These are phyloP conservation scores for Epinotia ramella DNA, from an alignment of 2,888 invertebrate genomes.

Conservation along the genomic window DNA sequence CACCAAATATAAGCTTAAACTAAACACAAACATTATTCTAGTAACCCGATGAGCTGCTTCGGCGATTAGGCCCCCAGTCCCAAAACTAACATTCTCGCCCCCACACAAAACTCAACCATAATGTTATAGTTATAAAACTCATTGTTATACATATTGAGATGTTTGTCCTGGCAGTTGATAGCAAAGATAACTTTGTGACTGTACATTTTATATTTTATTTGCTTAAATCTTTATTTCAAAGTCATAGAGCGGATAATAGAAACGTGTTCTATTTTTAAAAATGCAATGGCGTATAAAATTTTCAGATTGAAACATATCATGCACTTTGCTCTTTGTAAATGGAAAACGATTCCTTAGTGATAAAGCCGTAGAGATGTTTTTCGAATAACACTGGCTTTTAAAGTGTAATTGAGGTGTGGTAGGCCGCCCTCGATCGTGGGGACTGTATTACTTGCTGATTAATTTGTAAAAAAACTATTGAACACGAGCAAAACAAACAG, in stretches of 20 bases:
- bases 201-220: background rate
- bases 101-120: conserved; percentile 31
- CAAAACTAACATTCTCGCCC: conserved; percentile 32
- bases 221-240: conserved; percentile 1
- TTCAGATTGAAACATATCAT: conserved; percentile 28
- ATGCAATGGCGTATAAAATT: conserved; percentile 1
- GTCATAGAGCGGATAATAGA: background rate
- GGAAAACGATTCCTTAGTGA: background rate
- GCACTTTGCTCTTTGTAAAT: conserved; percentile 2
- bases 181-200: conserved; percentile 15
- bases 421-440: conserved; percentile 38
- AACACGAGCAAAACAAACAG: conserved; percentile 44
- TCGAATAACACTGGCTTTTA: background rate
- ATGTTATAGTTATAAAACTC: background rate
- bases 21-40: conserved; percentile 84
- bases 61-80: conserved; percentile 71
- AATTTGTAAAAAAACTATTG: conserved; percentile 61
- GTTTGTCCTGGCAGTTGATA: conserved; percentile 20
- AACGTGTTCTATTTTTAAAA: conserved; percentile 15
- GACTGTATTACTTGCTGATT: conserved; percentile 57
- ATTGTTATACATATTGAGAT: background rate
- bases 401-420: background rate
- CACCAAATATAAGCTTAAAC: conserved; percentile 67
- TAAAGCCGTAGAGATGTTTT: background rate
- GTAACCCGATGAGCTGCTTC: conserved; percentile 81